Percentiles rank a stretch among this genome's conserved stretches.
These are phyloP conservation scores for Pungitius pungitius DNA, from an alignment of 2,113 vertebrate species.

Conservation along the genomic window DNA sequence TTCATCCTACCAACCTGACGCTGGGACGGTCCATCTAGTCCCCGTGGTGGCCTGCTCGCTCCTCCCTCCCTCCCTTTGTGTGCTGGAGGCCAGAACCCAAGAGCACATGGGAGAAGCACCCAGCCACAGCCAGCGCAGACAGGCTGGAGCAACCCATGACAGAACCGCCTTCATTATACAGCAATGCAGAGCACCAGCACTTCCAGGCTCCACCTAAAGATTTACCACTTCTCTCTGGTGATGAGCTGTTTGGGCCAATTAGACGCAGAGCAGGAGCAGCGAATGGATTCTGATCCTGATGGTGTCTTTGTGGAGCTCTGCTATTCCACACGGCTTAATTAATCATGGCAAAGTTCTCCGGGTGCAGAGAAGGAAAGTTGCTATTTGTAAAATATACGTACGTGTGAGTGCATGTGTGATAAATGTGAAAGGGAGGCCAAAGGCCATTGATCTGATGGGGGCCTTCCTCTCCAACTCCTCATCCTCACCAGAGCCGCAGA, in stretches of 20 bases:
- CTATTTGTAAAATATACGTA: conserved; percentile 39
- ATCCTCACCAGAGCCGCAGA: conserved; percentile 41
- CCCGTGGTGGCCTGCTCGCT: neutral
- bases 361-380: conserved; percentile 40
- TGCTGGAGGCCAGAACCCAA: conserved; percentile 8
- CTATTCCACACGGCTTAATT: conserved; percentile 79
- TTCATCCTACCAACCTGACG: neutral
- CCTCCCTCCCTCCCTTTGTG: neutral
- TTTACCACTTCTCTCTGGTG: conserved; percentile 45
- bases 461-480: conserved; percentile 31
- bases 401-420: conserved; percentile 45
- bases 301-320: conserved; percentile 65
- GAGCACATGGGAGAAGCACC: neutral
- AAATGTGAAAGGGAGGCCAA: conserved; percentile 55
- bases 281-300: conserved; percentile 73
- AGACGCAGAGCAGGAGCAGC: conserved; percentile 58
- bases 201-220: conserved; percentile 51
- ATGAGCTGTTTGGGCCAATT: conserved; percentile 76
- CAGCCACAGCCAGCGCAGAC: neutral
- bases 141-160: neutral
- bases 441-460: conserved; percentile 70
- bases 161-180: conserved; percentile 6
- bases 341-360: conserved; percentile 66
- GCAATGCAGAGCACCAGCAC: conserved; percentile 11
- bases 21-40: neutral